These are phyloP conservation scores for Myioborus melanocephalus DNA, from an alignment of 2,797 vertebrate genomes.

Conservation along the genomic window DNA sequence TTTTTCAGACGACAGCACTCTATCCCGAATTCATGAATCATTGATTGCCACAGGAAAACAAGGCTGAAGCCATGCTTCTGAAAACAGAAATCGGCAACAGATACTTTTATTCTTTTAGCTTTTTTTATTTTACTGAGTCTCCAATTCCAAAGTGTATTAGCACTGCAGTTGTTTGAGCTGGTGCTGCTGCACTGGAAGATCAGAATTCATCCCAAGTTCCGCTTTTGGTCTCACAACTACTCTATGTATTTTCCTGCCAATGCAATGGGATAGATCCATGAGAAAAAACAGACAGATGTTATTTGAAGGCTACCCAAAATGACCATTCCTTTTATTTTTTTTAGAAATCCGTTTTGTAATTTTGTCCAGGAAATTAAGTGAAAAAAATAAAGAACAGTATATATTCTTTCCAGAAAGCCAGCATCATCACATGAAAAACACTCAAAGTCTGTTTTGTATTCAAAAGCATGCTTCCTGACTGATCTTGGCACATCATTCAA, in stretches of 20 bases:
- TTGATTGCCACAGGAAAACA: constrained; percentile 61
- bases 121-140: background rate
- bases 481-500: constrained; percentile 15
- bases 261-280: background rate
- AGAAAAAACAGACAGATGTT: background rate
- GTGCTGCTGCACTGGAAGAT: background rate
- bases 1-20: constrained; percentile 28
- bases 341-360: background rate
- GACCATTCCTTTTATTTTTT: background rate
- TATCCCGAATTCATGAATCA: constrained; percentile 54
- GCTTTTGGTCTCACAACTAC: background rate
- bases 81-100: constrained; percentile 38
- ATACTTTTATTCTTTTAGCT: constrained; percentile 3
- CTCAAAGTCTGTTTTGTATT: background rate
- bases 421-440: background rate
- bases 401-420: background rate
- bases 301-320: constrained; percentile 10
- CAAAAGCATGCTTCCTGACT: constrained; percentile 1
- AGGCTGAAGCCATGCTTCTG: constrained; percentile 36
- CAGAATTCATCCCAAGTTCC: constrained; percentile 22
- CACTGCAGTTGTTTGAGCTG: background rate
- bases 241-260: constrained; percentile 26
- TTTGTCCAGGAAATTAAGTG: background rate
- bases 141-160: constrained; percentile 32
- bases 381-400: background rate